phyloP scores from a whole-genome alignment of 1,140 invertebrate species.

The Drosophila leontia region DNA sequence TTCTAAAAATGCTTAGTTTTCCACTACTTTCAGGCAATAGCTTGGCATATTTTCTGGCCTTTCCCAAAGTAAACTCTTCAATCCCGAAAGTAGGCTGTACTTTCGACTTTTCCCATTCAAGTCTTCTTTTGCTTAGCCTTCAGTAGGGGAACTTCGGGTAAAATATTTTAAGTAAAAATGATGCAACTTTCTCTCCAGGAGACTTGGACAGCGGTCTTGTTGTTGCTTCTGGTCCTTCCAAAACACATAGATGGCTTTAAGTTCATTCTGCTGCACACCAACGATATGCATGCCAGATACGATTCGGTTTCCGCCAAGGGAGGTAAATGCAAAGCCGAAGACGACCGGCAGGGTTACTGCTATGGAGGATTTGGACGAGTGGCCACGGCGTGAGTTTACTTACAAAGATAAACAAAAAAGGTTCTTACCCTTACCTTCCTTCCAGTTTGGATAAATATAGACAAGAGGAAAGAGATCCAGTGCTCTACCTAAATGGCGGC shows the following conservation, averaged over 20 bases:
- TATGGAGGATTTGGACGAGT: slow-evolving; percentile 93
- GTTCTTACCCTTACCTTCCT: too few species aligned
- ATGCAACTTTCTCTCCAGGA: not conserved
- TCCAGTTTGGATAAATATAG: slow-evolving; percentile 86
- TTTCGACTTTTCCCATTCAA: not conserved
- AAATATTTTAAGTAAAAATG: slow-evolving; percentile 10
- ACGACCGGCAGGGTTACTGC: slow-evolving; percentile 87
- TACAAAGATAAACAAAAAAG: too few species aligned
- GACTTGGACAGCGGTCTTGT: not conserved
- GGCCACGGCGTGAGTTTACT: slow-evolving; percentile 86
- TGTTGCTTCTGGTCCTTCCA: not conserved
- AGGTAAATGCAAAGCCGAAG: slow-evolving; percentile 87
- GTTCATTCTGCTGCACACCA: slow-evolving; percentile 92
- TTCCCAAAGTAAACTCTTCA: too few species aligned
- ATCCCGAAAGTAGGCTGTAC: slow-evolving; percentile 25
- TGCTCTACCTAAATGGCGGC: slow-evolving; percentile 93
- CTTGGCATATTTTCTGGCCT: slow-evolving; percentile 21
- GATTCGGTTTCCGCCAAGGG: slow-evolving; percentile 89
- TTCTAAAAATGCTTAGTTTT: not conserved
- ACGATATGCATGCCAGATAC: slow-evolving; percentile 95
- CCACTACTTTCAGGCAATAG: not conserved
- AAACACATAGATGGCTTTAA: slow-evolving; percentile 46
- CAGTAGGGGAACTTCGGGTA: not conserved
- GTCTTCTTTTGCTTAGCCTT: slow-evolving; percentile 15
- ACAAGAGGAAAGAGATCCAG: slow-evolving; percentile 85